Evolutionary conservation across 2,888 invertebrate species (phyloP).

Genomic region (Thalpophila matura): DNA sequence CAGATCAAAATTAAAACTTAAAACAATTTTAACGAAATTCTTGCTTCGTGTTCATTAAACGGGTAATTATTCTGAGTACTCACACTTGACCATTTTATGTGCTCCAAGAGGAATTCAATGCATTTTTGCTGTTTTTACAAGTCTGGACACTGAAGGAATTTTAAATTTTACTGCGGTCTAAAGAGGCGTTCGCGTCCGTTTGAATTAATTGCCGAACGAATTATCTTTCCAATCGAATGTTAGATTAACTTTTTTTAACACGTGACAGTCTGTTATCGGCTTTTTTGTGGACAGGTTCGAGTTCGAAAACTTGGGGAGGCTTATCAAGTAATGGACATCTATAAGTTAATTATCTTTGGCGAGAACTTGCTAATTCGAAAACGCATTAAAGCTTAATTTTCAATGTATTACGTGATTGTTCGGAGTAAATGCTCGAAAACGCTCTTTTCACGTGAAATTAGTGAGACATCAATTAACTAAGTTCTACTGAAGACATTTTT

Average conservation of each 20-base stretch:
- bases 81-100: conserved; percentile 37
- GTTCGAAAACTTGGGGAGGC: conserved; percentile 31
- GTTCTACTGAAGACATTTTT: conserved; percentile 16
- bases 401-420: conserved; percentile 50
- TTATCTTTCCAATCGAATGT: conserved; percentile 64
- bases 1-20: neutral
- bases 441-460: conserved; percentile 27
- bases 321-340: conserved; percentile 58
- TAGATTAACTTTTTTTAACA: conserved; percentile 62
- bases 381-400: conserved; percentile 50
- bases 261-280: conserved; percentile 48
- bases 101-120: conserved; percentile 29
- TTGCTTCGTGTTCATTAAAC: conserved; percentile 16
- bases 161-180: conserved; percentile 39
- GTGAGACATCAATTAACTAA: conserved; percentile 22
- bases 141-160: conserved; percentile 60
- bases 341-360: conserved; percentile 52
- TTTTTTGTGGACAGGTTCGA: conserved; percentile 37
- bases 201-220: conserved; percentile 69
- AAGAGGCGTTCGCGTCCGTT: conserved; percentile 60
- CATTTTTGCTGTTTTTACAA: conserved; percentile 65
- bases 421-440: conserved; percentile 3
- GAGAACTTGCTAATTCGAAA: conserved; percentile 44
- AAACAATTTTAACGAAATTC: conserved; percentile 15
- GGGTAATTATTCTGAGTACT: conserved; percentile 13